These are phyloP conservation scores for Sarcoramphus papa DNA, from an alignment of 2,797 vertebrate genomes.

Conservation along the genomic window DNA sequence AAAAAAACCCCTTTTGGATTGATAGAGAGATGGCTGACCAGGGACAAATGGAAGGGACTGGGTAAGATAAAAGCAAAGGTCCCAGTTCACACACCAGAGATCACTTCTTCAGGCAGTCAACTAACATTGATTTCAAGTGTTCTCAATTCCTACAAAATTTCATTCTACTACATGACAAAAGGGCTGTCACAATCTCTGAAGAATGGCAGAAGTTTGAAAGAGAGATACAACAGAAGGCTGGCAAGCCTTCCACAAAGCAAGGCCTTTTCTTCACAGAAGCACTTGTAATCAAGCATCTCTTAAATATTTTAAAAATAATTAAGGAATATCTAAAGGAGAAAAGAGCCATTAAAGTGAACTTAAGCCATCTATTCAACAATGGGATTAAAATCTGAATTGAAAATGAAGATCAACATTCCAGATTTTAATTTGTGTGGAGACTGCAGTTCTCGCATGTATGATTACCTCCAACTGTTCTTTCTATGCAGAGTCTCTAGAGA, in stretches of 20 bases:
- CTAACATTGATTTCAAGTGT: neutral
- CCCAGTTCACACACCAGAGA: neutral
- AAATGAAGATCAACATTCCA: neutral
- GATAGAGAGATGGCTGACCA: neutral
- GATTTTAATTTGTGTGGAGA: neutral
- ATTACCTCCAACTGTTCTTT: neutral
- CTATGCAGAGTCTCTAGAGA: neutral
- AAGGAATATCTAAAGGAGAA: neutral
- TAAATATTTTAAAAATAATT: neutral
- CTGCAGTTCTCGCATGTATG: neutral
- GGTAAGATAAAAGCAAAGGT: neutral
- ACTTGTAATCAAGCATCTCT: neutral
- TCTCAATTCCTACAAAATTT: neutral
- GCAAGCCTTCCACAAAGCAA: neutral
- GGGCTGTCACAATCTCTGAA: neutral
- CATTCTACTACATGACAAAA: neutral
- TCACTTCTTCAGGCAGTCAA: neutral
- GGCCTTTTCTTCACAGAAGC: neutral
- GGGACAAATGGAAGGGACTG: neutral
- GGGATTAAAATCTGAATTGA: neutral
- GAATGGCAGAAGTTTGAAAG: neutral
- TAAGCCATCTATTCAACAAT: neutral
- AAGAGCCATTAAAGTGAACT: neutral
- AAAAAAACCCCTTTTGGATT: neutral
- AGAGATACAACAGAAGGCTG: neutral